phyloP scores from a whole-genome alignment of 2,797 vertebrate genomes.

The Oryzias dopingdopingensis region DNA sequence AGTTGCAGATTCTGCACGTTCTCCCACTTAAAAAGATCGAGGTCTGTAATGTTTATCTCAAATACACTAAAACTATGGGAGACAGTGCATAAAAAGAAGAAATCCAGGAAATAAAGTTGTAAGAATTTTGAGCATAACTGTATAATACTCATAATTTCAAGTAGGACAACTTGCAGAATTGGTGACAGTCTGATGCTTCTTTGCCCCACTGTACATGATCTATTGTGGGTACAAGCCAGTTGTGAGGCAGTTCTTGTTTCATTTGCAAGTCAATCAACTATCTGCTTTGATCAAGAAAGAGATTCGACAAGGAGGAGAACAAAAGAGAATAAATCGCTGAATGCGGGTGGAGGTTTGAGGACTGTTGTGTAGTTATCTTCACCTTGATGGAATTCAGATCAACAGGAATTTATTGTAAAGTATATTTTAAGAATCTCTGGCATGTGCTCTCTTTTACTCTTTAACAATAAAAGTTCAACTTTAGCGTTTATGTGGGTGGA shows the following conservation, averaged over 20 bases:
- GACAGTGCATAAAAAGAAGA: too few species aligned
- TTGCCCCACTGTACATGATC: constrained; percentile 21
- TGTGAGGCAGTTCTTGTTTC: constrained; percentile 81
- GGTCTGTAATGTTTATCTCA: too few species aligned
- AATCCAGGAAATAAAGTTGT: too few species aligned
- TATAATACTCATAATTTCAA: too few species aligned
- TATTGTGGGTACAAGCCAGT: constrained; percentile 68
- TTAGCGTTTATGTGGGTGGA: constrained; percentile 15
- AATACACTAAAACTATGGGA: too few species aligned
- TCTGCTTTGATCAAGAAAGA: constrained; percentile 88
- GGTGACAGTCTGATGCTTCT: too few species aligned
- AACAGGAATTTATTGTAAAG: constrained; percentile 36
- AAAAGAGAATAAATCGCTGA: constrained; percentile 66
- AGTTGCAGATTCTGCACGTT: too few species aligned
- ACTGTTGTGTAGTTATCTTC: constrained; percentile 66
- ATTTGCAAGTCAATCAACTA: constrained; percentile 89
- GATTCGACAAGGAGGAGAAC: constrained; percentile 74
- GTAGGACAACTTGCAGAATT: too few species aligned
- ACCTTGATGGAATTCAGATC: constrained; percentile 71
- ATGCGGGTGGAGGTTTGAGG: constrained; percentile 43
- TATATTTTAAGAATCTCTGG: constrained; percentile 66
- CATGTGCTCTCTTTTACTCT: constrained; percentile 12
- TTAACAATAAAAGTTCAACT: constrained; percentile 8
- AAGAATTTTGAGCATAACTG: too few species aligned
- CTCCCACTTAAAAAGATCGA: too few species aligned